phyloP scores from a whole-genome alignment of 2,797 vertebrate species.

The Sphenodon punctatus region DNA sequence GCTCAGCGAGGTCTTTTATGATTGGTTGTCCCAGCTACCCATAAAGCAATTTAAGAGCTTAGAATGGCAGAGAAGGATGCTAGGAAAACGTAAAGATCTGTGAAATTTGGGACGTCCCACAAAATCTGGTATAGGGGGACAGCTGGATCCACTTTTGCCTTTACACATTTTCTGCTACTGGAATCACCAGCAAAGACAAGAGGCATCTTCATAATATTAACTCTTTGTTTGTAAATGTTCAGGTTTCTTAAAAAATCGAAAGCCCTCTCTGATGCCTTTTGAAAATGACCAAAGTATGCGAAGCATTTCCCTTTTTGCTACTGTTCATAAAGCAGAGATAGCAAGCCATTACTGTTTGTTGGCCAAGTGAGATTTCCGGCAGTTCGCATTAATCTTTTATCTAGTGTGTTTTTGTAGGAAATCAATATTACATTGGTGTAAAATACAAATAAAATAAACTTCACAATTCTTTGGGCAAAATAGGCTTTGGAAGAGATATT shows the following conservation, averaged over 20 bases:
- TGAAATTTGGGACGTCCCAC: no score
- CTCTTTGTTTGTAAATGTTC: constrained; percentile 26
- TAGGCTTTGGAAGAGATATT: constrained; percentile 29
- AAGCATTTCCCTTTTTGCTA: constrained; percentile 33
- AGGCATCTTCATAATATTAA: not conserved
- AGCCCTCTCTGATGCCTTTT: constrained; percentile 11
- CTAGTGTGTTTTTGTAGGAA: constrained; percentile 67
- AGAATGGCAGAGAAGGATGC: no score
- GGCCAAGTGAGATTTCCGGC: constrained; percentile 66
- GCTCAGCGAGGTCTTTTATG: no score
- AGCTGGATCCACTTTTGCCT: not conserved
- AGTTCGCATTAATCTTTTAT: constrained; percentile 65
- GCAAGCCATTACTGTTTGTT: constrained; percentile 58
- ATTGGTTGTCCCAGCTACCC: no score
- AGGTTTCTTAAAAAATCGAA: constrained; percentile 44
- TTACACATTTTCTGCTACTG: not conserved
- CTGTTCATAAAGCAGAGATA: constrained; percentile 47
- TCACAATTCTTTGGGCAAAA: constrained; percentile 53
- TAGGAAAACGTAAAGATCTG: no score
- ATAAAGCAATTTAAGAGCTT: no score
- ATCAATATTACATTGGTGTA: constrained; percentile 67
- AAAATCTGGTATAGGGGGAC: no score
- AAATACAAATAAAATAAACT: constrained; percentile 67
- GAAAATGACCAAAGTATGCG: constrained; percentile 37
- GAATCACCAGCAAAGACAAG: not conserved